Percentiles rank a stretch among this genome's conserved stretches.
These are phyloP conservation scores for Oligia strigilis DNA, from an alignment of 2,888 invertebrate species.

Conservation along the genomic window DNA sequence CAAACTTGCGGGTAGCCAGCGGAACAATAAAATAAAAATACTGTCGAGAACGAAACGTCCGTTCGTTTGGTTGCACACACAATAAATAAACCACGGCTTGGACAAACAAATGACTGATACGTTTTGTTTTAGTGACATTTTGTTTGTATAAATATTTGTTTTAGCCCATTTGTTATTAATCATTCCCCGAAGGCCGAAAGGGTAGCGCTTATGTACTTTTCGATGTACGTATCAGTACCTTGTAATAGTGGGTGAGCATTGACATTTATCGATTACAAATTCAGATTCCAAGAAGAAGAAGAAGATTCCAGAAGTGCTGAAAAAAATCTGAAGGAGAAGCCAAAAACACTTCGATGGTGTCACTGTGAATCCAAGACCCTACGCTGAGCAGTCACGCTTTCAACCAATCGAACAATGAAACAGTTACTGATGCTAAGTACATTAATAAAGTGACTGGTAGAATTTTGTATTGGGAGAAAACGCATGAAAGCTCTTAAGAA, in stretches of 20 bases:
- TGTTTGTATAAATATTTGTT: slow-evolving; percentile 12
- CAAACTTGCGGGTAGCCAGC: slow-evolving; percentile 1
- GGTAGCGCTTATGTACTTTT: background rate
- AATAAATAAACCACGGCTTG: slow-evolving; percentile 23
- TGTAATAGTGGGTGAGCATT: background rate
- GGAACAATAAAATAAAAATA: slow-evolving; percentile 13
- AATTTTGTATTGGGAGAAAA: background rate
- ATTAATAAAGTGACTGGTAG: background rate
- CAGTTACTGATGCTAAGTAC: too few species aligned
- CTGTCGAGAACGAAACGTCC: background rate
- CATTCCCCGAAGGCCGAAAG: background rate
- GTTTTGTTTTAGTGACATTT: slow-evolving; percentile 16
- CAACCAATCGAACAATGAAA: background rate
- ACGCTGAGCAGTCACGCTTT: background rate
- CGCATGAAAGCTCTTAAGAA: background rate
- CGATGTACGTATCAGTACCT: background rate
- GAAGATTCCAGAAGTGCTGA: too few species aligned
- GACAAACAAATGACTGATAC: slow-evolving; percentile 31
- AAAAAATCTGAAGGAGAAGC: background rate
- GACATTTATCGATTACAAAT: background rate
- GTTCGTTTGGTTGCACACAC: slow-evolving; percentile 16
- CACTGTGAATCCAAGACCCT: too few species aligned
- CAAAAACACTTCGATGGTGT: background rate
- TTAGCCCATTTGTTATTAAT: background rate
- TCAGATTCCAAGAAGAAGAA: too few species aligned